A percentile compares a stretch with the other conserved stretches of the same genome.
phyloP scores from a whole-genome alignment of 2,113 vertebrate species.

The Pomatorhinus ruficollis region DNA sequence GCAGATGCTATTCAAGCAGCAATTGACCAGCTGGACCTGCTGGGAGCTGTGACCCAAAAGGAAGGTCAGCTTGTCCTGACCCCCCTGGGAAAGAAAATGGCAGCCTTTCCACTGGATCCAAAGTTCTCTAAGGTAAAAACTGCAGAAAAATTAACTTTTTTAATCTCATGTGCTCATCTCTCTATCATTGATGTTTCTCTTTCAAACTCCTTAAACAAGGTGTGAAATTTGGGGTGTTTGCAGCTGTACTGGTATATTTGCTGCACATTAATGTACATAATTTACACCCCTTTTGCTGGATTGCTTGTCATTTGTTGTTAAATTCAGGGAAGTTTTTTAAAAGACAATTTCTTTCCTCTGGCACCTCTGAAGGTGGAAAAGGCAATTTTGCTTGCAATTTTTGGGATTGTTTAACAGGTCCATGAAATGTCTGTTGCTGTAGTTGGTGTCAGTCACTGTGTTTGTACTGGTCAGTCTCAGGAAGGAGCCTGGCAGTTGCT shows the following conservation, averaged over 20 bases:
- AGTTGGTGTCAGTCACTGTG: neutral
- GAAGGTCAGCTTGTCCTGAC: slow-evolving; percentile 84
- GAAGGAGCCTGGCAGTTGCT: neutral
- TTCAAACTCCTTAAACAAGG: neutral
- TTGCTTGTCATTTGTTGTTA: neutral
- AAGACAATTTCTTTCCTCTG: neutral
- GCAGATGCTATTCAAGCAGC: slow-evolving; percentile 88
- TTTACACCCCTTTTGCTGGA: neutral
- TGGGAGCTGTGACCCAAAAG: slow-evolving; percentile 88
- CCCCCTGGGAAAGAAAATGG: slow-evolving; percentile 91
- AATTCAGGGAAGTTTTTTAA: neutral
- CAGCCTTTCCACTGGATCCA: slow-evolving; percentile 93
- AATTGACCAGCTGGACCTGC: slow-evolving; percentile 86
- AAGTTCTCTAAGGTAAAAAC: slow-evolving; percentile 89
- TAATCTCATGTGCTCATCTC: rapidly evolving
- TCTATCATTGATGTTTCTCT: neutral
- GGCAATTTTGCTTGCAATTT: neutral
- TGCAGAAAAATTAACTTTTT: neutral
- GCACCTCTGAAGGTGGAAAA: neutral
- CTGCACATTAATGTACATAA: neutral
- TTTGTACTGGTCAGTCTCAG: neutral
- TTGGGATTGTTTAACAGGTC: neutral
- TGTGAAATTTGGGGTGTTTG: neutral
- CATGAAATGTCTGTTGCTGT: neutral
- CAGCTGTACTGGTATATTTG: neutral